Conservation (phyloP, 1,140 invertebrate genomes). For the Heliconius eleuchia region DNA sequence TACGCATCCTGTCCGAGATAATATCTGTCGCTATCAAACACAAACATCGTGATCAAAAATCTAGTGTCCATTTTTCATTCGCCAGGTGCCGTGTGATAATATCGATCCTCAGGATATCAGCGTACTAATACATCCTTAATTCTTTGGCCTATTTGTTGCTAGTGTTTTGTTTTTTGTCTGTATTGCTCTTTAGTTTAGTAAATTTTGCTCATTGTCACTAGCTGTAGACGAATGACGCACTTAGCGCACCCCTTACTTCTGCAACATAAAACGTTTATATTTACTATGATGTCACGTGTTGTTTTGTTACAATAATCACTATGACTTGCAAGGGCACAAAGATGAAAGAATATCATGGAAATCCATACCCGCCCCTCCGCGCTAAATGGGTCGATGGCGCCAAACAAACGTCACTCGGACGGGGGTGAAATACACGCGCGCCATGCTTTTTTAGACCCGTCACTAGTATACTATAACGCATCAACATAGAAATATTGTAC, state of each 20-base stretch:
- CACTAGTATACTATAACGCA: slow-evolving; percentile 34
- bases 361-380: slow-evolving; percentile 66
- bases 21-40: slow-evolving; percentile 70
- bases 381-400: slow-evolving; percentile 80
- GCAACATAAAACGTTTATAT: slow-evolving; percentile 62
- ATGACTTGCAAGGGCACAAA: slow-evolving; percentile 67
- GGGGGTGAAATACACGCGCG: slow-evolving; percentile 49
- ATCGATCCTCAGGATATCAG: slow-evolving; percentile 71
- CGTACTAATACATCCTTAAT: slow-evolving; percentile 75
- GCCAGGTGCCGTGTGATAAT: slow-evolving; percentile 75
- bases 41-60: slow-evolving; percentile 69
- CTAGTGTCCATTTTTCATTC: slow-evolving; percentile 78
- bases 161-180: slow-evolving; percentile 59
- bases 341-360: slow-evolving; percentile 54
- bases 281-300: slow-evolving; percentile 57
- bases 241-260: slow-evolving; percentile 75
- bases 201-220: slow-evolving; percentile 77
- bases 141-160: slow-evolving; percentile 79
- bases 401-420: slow-evolving; percentile 70
- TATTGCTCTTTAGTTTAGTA: slow-evolving; percentile 62
- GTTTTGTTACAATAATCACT: slow-evolving; percentile 63
- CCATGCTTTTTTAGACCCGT: slow-evolving; percentile 23
- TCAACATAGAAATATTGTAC: slow-evolving; percentile 30
- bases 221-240: slow-evolving; percentile 73
- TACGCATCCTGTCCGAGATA: slow-evolving; percentile 77